Percentiles rank a stretch among this genome's conserved stretches.
Conservation (phyloP, 2,113 vertebrate genomes). For the Promerops cafer region DNA sequence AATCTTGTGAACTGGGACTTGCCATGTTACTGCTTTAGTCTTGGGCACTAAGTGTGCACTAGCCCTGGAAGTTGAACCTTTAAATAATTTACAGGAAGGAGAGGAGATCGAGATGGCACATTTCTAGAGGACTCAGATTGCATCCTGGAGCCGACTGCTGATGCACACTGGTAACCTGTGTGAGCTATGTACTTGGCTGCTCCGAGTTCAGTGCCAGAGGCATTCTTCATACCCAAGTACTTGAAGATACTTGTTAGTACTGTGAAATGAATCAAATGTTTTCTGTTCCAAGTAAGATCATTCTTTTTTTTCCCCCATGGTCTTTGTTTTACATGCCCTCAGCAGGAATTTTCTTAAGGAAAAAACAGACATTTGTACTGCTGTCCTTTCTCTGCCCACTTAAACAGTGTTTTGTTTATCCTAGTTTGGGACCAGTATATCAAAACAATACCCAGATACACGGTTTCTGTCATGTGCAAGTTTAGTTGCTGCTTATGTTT, state of each 20-base stretch:
- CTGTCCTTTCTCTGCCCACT: background rate
- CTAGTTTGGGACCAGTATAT: background rate
- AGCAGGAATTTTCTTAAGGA: background rate
- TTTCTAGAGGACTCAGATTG: background rate
- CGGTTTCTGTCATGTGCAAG: background rate
- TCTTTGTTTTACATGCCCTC: background rate
- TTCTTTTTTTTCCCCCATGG: fast-evolving
- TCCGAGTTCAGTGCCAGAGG: background rate
- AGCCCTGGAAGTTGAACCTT: background rate
- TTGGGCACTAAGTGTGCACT: background rate
- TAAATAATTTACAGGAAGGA: constrained; percentile 53
- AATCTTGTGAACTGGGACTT: background rate
- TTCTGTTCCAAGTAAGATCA: background rate
- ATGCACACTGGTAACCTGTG: background rate
- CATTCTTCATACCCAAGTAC: background rate
- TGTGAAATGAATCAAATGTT: background rate
- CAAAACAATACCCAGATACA: background rate
- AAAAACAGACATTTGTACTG: background rate
- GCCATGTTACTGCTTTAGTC: background rate
- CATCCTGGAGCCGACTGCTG: background rate
- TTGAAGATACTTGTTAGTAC: background rate
- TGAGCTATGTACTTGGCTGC: background rate
- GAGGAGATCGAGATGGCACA: background rate
- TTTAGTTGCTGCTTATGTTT: background rate
- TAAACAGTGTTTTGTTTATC: background rate